phyloP scores from a whole-genome alignment of 2,113 vertebrate genomes.

The Vidua macroura region DNA sequence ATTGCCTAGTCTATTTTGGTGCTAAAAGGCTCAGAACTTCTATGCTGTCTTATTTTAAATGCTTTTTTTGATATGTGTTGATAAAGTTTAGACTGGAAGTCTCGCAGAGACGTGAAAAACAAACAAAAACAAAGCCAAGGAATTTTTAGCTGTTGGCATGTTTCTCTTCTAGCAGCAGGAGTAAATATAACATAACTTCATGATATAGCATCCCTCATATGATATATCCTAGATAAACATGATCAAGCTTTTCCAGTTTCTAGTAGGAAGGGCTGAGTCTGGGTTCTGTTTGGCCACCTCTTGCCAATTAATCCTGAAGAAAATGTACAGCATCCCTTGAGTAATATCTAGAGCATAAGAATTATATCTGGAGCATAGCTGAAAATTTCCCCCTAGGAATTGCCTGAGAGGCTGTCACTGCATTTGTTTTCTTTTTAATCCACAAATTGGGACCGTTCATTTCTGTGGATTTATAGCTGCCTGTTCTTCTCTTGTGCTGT shows the following conservation, averaged over 20 bases:
- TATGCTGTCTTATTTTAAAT: background rate
- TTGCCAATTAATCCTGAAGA: background rate
- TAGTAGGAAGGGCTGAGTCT: background rate
- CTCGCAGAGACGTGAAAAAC: background rate
- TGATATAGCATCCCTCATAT: background rate
- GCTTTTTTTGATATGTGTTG: background rate
- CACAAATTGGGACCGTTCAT: background rate
- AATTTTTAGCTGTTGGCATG: background rate
- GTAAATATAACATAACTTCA: background rate
- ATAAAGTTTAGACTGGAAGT: background rate
- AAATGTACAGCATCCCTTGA: background rate
- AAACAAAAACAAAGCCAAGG: background rate
- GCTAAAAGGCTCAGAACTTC: background rate
- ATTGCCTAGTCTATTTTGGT: background rate
- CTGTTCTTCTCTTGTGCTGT: background rate
- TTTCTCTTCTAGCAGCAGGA: background rate
- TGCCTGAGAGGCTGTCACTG: background rate
- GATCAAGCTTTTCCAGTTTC: background rate
- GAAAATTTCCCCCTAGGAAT: background rate
- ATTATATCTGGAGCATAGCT: background rate
- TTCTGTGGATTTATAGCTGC: background rate
- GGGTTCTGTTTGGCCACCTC: background rate
- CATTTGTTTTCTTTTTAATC: background rate
- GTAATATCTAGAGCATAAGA: background rate
- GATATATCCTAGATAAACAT: background rate